Conservation (phyloP, 2,113 vertebrate species). For the rabbit (Oryctolagus cuniculus) region DNA sequence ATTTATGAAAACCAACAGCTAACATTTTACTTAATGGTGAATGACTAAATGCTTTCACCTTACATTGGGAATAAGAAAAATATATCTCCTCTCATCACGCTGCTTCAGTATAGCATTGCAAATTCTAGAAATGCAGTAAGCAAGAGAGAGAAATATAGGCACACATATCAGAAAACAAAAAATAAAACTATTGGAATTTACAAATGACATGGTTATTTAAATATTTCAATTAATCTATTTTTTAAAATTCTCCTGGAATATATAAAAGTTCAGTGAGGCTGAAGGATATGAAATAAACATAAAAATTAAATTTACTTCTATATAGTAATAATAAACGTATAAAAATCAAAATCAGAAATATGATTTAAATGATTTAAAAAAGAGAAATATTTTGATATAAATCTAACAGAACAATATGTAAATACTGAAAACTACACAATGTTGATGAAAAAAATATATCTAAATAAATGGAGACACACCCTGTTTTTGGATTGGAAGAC, state of each 20-base stretch:
- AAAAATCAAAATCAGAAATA: neutral
- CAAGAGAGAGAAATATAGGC: conserved; percentile 1
- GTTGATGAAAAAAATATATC: neutral
- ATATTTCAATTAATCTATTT: neutral
- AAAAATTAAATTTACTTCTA: neutral
- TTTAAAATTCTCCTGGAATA: neutral
- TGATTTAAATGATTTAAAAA: conserved; percentile 24
- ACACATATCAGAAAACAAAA: neutral
- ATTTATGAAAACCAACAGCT: neutral
- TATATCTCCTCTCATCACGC: neutral
- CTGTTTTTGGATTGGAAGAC: neutral
- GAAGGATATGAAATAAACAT: neutral
- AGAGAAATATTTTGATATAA: neutral
- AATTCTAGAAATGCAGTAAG: neutral
- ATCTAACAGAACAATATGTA: neutral
- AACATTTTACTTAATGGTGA: neutral
- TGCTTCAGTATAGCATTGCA: neutral
- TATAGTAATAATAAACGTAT: neutral
- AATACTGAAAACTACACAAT: neutral
- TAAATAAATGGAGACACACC: neutral
- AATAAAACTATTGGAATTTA: neutral
- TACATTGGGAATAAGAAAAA: neutral
- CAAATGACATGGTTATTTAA: neutral
- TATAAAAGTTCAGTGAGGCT: neutral
- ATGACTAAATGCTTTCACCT: neutral